Conservation (phyloP, 2,113 vertebrate species). For the Uria aalge region DNA sequence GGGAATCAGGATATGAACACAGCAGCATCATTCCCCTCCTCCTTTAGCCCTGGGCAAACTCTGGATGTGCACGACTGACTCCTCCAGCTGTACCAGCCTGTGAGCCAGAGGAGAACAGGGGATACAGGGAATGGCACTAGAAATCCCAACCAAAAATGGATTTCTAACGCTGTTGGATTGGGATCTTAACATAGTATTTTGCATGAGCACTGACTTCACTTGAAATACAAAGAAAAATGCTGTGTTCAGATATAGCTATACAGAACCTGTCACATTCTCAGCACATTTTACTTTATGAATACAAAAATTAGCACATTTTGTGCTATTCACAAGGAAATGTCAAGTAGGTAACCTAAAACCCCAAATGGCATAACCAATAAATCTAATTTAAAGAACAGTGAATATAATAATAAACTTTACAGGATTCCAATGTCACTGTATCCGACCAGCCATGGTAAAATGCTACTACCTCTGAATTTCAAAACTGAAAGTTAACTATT, state of each 20-base stretch:
- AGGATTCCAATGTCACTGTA: background rate
- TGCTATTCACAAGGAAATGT: background rate
- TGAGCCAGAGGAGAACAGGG: background rate
- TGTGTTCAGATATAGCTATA: background rate
- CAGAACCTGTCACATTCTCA: background rate
- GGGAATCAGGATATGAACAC: background rate
- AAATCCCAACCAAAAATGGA: background rate
- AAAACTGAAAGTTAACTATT: background rate
- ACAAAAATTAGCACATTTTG: background rate
- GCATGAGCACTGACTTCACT: background rate
- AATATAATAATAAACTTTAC: background rate
- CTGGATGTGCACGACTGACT: background rate
- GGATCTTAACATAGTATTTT: background rate
- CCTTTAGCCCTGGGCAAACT: background rate
- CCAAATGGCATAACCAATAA: background rate
- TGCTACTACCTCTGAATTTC: background rate
- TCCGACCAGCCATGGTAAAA: background rate
- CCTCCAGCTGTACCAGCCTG: background rate
- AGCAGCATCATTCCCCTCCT: background rate
- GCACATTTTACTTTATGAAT: background rate
- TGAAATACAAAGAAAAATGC: background rate
- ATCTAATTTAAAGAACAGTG: background rate
- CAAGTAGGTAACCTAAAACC: background rate
- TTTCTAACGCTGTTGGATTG: background rate
- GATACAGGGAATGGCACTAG: background rate